These are phyloP conservation scores for Numida meleagris DNA, from an alignment of 2,113 vertebrate genomes.

Conservation along the genomic window DNA sequence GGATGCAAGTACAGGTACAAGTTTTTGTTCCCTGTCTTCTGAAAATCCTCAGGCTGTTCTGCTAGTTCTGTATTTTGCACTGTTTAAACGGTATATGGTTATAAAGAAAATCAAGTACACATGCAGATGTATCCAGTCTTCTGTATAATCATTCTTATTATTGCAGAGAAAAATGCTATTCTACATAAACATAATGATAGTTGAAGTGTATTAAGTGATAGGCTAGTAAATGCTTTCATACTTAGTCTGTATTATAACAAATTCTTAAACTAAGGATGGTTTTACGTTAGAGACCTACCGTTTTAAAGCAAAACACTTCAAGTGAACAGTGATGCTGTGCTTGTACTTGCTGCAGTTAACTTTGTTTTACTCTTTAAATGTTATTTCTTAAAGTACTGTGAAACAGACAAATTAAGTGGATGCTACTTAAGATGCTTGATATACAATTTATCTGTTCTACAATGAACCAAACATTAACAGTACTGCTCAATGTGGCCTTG, in stretches of 20 bases:
- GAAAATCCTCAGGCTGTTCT: background rate
- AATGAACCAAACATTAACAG: background rate
- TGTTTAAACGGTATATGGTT: background rate
- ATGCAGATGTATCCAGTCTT: background rate
- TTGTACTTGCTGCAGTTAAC: background rate
- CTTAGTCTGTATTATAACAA: background rate
- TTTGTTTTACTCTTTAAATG: background rate
- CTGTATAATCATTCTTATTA: background rate
- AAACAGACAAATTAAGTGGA: background rate
- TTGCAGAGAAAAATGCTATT: background rate
- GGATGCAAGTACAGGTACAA: background rate
- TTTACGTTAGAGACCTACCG: background rate
- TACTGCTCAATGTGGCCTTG: background rate
- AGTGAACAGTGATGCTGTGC: background rate
- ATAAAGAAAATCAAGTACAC: background rate
- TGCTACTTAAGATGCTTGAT: background rate
- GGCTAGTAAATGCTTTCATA: background rate
- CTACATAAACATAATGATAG: background rate
- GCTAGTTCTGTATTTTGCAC: background rate
- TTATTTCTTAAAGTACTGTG: background rate
- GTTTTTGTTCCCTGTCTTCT: background rate
- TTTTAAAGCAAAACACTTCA: background rate
- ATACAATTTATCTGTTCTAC: background rate
- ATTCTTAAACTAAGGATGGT: background rate
- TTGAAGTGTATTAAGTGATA: background rate